Conservation (phyloP, 1,140 invertebrate genomes). For the Rhizoglyphus robini region DNA sequence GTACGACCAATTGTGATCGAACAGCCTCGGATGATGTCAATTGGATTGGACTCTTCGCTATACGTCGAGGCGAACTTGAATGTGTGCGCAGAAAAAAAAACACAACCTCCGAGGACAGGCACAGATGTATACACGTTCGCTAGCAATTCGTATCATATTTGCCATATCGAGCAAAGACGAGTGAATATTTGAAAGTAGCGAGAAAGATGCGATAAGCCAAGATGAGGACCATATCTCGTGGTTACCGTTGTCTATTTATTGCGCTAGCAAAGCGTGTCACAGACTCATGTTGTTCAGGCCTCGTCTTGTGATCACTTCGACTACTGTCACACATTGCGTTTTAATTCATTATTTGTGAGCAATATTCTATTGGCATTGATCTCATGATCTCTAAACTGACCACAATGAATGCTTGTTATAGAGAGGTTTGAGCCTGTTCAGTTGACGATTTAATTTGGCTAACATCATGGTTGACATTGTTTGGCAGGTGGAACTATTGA, state of each 20-base stretch:
- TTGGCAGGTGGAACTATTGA: constrained; percentile 41
- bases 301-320: too few species aligned
- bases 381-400: neutral
- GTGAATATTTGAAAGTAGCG: too few species aligned
- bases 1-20: neutral
- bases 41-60: neutral
- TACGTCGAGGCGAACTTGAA: neutral
- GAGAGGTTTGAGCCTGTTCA: neutral
- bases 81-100: neutral
- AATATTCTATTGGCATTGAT: neutral
- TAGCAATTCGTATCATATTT: too few species aligned
- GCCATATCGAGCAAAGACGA: too few species aligned
- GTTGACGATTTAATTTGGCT: neutral
- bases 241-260: too few species aligned
- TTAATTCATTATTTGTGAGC: too few species aligned
- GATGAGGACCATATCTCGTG: too few species aligned
- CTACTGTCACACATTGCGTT: too few species aligned
- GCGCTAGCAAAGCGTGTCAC: too few species aligned
- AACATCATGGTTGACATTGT: neutral
- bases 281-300: too few species aligned
- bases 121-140: neutral
- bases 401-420: neutral
- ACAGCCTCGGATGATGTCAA: neutral
- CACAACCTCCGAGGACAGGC: neutral
- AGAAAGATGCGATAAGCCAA: too few species aligned